Conservation (phyloP, 2,113 vertebrate species). For the Gobiocypris rarus region DNA sequence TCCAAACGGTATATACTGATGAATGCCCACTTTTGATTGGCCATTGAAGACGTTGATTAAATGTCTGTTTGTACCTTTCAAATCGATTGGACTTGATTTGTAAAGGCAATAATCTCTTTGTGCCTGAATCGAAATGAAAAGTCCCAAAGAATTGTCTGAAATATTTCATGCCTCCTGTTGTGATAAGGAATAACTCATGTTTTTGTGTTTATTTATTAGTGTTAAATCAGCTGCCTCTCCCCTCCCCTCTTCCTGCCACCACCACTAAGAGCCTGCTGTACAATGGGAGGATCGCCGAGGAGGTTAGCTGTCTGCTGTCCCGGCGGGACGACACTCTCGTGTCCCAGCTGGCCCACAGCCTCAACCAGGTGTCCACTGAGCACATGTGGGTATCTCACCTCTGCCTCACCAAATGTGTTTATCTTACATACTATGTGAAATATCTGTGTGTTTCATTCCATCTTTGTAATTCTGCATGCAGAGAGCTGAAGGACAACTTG, state of each 20-base stretch:
- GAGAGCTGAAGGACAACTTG: slow-evolving; percentile 98
- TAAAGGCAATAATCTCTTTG: not conserved
- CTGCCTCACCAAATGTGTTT: not conserved
- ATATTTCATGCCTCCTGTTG: not conserved
- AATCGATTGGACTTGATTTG: slow-evolving; percentile 12
- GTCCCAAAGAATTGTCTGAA: not conserved
- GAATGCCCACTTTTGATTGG: not conserved
- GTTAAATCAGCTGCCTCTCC: slow-evolving; percentile 98
- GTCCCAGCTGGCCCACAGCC: slow-evolving; percentile 93
- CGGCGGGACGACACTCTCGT: slow-evolving; percentile 94
- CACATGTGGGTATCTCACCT: slow-evolving; percentile 85
- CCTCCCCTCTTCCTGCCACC: slow-evolving; percentile 97
- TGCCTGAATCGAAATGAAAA: not conserved
- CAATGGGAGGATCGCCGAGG: slow-evolving; percentile 96
- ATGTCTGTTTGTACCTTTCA: not conserved
- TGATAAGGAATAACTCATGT: slow-evolving; percentile 3
- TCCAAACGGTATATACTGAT: not conserved
- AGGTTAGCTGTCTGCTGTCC: slow-evolving; percentile 93
- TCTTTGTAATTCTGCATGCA: slow-evolving; percentile 67
- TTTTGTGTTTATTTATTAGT: slow-evolving; percentile 73
- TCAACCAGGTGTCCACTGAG: slow-evolving; percentile 98
- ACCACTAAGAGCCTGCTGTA: slow-evolving; percentile 98
- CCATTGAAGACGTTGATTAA: not conserved
- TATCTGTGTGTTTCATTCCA: not conserved
- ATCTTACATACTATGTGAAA: not conserved